phyloP scores from a whole-genome alignment of 2,888 invertebrate species.

The Drosophila mercatorum region DNA sequence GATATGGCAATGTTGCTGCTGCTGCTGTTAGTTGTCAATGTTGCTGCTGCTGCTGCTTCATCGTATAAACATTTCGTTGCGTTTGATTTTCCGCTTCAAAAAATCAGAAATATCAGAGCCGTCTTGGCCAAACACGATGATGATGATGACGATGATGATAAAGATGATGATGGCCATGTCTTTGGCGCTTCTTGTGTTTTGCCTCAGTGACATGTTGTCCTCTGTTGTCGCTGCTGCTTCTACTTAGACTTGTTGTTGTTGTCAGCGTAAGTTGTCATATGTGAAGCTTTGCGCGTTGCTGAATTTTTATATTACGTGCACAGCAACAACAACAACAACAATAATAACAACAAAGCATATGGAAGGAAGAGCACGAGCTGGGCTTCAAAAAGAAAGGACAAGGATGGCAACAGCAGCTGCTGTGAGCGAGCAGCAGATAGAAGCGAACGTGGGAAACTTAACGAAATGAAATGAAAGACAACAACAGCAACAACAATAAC shows the following conservation, averaged over 20 bases:
- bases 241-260: slow-evolving; percentile 37
- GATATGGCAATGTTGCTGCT: neutral
- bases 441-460: slow-evolving; percentile 26
- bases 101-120: slow-evolving; percentile 73
- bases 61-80: slow-evolving; percentile 60
- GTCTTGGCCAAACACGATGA: slow-evolving; percentile 38
- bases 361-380: slow-evolving; percentile 14
- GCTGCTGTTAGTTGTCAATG: neutral
- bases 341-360: slow-evolving; percentile 18
- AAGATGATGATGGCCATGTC: slow-evolving; percentile 40
- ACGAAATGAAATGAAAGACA: slow-evolving; percentile 67
- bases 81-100: slow-evolving; percentile 80
- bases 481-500: slow-evolving; percentile 37
- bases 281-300: slow-evolving; percentile 78
- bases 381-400: slow-evolving; percentile 39
- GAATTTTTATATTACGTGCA: slow-evolving; percentile 71
- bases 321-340: slow-evolving; percentile 27
- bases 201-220: slow-evolving; percentile 37
- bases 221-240: slow-evolving; percentile 15
- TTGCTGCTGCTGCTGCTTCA: slow-evolving; percentile 17
- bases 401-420: slow-evolving; percentile 27
- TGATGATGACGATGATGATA: slow-evolving; percentile 27
- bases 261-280: slow-evolving; percentile 69
- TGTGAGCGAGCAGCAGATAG: slow-evolving; percentile 2
- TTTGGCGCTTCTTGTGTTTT: slow-evolving; percentile 33